These are phyloP conservation scores for Sebastes minor DNA, from an alignment of 2,797 vertebrate genomes.

Conservation along the genomic window DNA sequence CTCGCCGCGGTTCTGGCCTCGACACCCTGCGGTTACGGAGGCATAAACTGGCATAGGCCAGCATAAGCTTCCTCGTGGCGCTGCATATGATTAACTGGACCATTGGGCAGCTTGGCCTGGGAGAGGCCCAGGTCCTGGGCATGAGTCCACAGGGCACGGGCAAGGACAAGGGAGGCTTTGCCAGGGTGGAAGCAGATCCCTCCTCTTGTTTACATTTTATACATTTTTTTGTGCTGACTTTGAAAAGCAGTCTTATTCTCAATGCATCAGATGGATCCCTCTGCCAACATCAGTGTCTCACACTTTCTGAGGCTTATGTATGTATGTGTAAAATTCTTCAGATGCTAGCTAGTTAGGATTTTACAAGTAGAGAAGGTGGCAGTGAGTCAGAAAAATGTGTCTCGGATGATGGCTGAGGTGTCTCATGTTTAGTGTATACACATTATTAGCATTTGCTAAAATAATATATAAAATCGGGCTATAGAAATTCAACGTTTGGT, in stretches of 20 bases:
- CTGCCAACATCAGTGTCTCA: slow-evolving; percentile 69
- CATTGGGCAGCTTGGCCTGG: slow-evolving; percentile 82
- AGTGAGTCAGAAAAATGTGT: slow-evolving; percentile 67
- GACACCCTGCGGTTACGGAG: slow-evolving; percentile 64
- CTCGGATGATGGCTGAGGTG: slow-evolving; percentile 44
- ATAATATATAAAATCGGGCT: not conserved
- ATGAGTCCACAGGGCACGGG: slow-evolving; percentile 77
- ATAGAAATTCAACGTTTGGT: not conserved
- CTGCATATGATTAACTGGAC: slow-evolving; percentile 86
- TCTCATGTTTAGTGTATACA: slow-evolving; percentile 32
- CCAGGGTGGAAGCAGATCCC: slow-evolving; percentile 60
- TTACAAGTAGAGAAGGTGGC: slow-evolving; percentile 69
- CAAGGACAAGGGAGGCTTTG: slow-evolving; percentile 76
- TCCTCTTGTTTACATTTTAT: slow-evolving; percentile 58
- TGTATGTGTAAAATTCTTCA: slow-evolving; percentile 74
- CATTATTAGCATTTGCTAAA: slow-evolving; percentile 19
- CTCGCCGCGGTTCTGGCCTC: slow-evolving; percentile 60
- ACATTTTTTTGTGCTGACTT: slow-evolving; percentile 65
- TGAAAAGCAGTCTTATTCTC: slow-evolving; percentile 52
- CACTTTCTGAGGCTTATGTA: slow-evolving; percentile 65
- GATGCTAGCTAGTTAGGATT: slow-evolving; percentile 68
- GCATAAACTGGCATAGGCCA: slow-evolving; percentile 71
- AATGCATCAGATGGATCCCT: slow-evolving; percentile 51
- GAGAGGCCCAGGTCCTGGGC: slow-evolving; percentile 73
- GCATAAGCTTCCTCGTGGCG: slow-evolving; percentile 78